phyloP scores from a whole-genome alignment of 1,140 invertebrate species.

The Trachymyrmex septentrionalis region DNA sequence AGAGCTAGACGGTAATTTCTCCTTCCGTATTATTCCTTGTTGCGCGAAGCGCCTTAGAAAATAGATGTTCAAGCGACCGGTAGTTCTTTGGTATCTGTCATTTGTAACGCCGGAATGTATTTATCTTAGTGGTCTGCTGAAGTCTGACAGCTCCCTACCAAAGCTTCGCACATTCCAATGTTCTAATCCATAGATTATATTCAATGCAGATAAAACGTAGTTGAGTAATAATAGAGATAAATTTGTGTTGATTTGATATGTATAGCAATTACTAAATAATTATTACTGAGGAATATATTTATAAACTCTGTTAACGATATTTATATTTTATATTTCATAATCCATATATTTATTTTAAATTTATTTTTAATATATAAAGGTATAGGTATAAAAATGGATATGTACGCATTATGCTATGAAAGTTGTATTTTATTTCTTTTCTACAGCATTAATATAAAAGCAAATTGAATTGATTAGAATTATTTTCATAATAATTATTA shows the following conservation, averaged over 20 bases:
- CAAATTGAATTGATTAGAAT: background rate
- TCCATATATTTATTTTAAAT: background rate
- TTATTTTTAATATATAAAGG: background rate
- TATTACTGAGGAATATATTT: background rate
- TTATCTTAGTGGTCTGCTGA: background rate
- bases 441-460: background rate
- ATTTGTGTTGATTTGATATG: background rate
- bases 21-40: slow-evolving; percentile 18
- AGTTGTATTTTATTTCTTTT: slow-evolving; percentile 1
- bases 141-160: background rate
- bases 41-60: too few species aligned
- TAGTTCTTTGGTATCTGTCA: background rate
- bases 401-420: background rate
- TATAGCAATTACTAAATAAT: background rate
- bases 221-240: background rate
- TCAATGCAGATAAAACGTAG: background rate
- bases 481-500: background rate
- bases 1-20: slow-evolving; percentile 73
- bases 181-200: background rate
- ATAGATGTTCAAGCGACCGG: background rate
- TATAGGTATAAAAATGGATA: background rate
- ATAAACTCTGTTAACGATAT: background rate
- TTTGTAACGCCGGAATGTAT: background rate
- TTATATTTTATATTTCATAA: background rate
- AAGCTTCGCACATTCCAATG: background rate